These are phyloP conservation scores for Tetraneura akinire DNA, from an alignment of 1,140 invertebrate genomes.

Conservation along the genomic window DNA sequence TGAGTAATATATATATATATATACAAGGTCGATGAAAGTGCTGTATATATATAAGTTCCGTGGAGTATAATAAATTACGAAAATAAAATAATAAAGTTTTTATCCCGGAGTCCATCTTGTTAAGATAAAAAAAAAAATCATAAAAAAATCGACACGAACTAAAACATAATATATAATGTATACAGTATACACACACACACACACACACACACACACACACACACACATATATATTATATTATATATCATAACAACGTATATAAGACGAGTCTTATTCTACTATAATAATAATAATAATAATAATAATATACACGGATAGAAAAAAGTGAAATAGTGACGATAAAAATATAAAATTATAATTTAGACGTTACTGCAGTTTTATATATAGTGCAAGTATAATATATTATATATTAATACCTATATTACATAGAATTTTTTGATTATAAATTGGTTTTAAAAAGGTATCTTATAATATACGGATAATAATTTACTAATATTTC, in stretches of 20 bases:
- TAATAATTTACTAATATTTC: too few species aligned
- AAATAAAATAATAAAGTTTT: slow-evolving; percentile 21
- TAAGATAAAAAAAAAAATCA: slow-evolving; percentile 20
- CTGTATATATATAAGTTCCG: neutral
- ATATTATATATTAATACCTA: too few species aligned
- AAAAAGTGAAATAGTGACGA: too few species aligned
- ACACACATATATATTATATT: neutral
- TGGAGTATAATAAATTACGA: slow-evolving; percentile 17
- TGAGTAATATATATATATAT: neutral
- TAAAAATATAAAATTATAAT: too few species aligned
- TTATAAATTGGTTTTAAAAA: too few species aligned
- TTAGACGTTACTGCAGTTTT: too few species aligned
- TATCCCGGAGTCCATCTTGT: slow-evolving; percentile 18
- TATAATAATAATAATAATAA: slow-evolving; percentile 1
- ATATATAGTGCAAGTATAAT: too few species aligned
- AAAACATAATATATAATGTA: neutral
- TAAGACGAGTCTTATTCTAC: neutral
- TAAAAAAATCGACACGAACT: slow-evolving; percentile 27
- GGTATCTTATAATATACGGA: too few species aligned
- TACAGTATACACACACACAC: neutral
- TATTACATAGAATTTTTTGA: too few species aligned
- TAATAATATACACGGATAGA: neutral
- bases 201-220: neutral
- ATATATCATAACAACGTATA: neutral
- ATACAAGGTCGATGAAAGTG: slow-evolving; percentile 1